Evolutionary conservation across 2,888 invertebrate species (phyloP).

Genomic region (Marronus borbonicus): DNA sequence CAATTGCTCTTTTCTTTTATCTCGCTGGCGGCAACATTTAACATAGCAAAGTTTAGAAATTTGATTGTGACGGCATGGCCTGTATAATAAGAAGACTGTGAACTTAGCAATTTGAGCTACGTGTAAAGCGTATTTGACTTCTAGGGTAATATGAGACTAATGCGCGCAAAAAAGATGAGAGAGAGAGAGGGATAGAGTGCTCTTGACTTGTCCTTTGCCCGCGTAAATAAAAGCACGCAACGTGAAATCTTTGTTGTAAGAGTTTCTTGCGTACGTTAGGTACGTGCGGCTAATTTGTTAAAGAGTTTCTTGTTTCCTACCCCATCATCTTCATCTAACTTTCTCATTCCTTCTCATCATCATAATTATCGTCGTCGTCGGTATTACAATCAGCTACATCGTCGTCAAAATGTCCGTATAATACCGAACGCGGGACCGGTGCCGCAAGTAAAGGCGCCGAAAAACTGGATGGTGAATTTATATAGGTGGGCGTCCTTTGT

Average conservation of each 20-base stretch:
- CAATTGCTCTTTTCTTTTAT: too few species aligned
- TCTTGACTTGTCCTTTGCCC: background rate
- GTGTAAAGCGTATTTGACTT: background rate
- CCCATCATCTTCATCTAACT: background rate
- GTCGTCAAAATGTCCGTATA: background rate
- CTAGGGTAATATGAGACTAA: conserved; percentile 13
- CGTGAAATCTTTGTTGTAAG: conserved; percentile 19
- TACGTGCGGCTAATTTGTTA: conserved; percentile 31
- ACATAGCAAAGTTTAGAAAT: background rate
- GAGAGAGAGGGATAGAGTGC: background rate
- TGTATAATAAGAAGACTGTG: background rate
- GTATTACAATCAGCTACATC: conserved; percentile 3
- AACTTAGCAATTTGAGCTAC: background rate
- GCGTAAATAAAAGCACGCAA: conserved; percentile 16
- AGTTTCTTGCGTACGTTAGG: conserved; percentile 21
- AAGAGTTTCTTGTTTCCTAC: conserved; percentile 28
- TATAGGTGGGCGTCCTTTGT: conserved; percentile 37
- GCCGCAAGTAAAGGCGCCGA: background rate
- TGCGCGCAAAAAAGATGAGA: conserved; percentile 10
- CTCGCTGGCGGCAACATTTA: background rate
- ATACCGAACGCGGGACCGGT: background rate
- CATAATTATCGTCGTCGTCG: background rate
- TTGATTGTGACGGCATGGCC: background rate
- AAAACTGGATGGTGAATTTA: conserved; percentile 31
- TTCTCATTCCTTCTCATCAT: background rate